Conservation (phyloP, 2,113 vertebrate genomes). For the Equus przewalskii region DNA sequence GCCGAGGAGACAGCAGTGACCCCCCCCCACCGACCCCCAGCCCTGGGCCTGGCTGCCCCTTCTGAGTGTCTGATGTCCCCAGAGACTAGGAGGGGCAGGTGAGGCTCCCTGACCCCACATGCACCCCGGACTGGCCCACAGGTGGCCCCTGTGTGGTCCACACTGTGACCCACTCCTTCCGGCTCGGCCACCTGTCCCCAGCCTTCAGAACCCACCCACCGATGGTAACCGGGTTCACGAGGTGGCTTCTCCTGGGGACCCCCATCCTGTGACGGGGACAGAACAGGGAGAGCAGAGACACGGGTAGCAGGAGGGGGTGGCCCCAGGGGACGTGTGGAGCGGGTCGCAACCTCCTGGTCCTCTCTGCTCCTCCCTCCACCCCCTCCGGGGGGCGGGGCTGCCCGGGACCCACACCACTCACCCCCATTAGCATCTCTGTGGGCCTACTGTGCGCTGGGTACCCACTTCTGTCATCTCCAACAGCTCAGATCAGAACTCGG, state of each 20-base stretch:
- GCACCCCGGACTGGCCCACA: background rate
- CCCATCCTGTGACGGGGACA: fast-evolving
- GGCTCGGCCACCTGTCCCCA: background rate
- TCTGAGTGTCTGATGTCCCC: background rate
- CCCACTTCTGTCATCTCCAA: background rate
- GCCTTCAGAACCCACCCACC: background rate
- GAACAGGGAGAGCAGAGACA: background rate
- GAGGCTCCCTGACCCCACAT: background rate
- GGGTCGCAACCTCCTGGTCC: background rate
- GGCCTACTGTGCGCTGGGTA: fast-evolving
- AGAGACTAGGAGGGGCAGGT: background rate
- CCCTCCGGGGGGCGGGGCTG: background rate
- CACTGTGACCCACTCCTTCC: background rate
- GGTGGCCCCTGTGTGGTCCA: too few relatives aligned
- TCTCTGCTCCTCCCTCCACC: background rate
- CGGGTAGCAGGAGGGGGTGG: background rate
- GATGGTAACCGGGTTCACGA: too few relatives aligned
- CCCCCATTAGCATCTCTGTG: fast-evolving
- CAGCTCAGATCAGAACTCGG: background rate
- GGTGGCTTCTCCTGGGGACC: background rate
- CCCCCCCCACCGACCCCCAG: background rate
- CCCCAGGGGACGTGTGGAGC: background rate
- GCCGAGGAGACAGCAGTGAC: too few relatives aligned
- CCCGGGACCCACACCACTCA: background rate
- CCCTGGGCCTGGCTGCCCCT: fast-evolving